These are phyloP conservation scores for Acanthosepion pharaonis DNA, from an alignment of 2,888 invertebrate species.

Conservation along the genomic window DNA sequence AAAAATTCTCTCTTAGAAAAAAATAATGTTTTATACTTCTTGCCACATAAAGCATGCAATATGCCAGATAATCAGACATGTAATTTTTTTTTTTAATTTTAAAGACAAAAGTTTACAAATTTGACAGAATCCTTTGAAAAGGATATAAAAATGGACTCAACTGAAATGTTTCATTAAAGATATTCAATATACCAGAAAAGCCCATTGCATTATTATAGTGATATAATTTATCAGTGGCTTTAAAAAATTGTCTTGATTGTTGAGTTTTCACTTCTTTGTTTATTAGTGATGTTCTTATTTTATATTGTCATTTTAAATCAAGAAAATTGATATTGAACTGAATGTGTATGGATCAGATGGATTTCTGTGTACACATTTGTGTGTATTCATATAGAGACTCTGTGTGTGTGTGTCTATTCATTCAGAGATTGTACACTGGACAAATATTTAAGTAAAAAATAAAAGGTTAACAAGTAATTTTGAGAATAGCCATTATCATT, in stretches of 20 bases:
- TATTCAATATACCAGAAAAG: neutral
- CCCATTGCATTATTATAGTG: neutral
- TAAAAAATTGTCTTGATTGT: neutral
- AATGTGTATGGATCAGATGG: neutral
- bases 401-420: neutral
- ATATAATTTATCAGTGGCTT: neutral
- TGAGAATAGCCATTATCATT: no score
- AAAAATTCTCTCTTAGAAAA: neutral
- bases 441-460: no score
- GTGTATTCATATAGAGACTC: neutral
- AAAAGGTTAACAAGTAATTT: no score
- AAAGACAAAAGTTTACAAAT: no score
- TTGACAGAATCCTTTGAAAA: neutral
- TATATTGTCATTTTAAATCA: neutral
- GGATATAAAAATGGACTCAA: neutral
- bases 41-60: neutral
- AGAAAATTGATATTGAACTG: neutral
- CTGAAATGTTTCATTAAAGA: neutral
- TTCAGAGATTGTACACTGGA: neutral
- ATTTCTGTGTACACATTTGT: neutral
- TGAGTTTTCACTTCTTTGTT: neutral
- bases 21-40: no score
- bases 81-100: neutral
- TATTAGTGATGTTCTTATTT: neutral
- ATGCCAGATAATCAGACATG: neutral